Evolutionary conservation across 2,888 invertebrate genomes (phyloP).

Genomic region (Spatulosminthurus flaviceps): DNA sequence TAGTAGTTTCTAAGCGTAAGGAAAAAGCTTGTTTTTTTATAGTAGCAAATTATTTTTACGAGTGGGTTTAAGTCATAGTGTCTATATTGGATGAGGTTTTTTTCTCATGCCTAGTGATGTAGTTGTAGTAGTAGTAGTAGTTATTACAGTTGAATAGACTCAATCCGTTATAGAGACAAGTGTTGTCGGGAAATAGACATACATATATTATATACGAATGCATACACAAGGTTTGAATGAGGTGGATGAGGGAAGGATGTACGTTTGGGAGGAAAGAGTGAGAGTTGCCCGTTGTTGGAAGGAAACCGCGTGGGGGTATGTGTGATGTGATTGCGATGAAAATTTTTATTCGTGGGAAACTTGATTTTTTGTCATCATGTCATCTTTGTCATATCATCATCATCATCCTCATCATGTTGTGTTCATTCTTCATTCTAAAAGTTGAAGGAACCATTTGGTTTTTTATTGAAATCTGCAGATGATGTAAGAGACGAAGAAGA

Average conservation of each 20-base stretch:
- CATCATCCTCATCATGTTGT: conserved; percentile 45
- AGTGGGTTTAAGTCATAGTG: no score
- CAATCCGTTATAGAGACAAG: no score
- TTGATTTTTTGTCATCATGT: conserved; percentile 63
- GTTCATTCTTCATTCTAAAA: conserved; percentile 39
- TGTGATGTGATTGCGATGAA: conserved; percentile 56
- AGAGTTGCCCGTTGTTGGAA: conserved; percentile 36
- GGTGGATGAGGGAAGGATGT: conserved; percentile 21
- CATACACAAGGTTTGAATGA: neutral
- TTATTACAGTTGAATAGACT: no score
- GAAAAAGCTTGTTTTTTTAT: neutral
- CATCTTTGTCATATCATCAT: conserved; percentile 64
- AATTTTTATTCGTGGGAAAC: conserved; percentile 64
- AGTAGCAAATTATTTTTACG: neutral
- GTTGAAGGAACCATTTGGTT: conserved; percentile 56
- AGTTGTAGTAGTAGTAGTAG: no score
- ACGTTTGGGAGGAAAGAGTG: conserved; percentile 28
- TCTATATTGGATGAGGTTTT: no score
- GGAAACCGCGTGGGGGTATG: conserved; percentile 49
- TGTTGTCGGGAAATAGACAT: neutral
- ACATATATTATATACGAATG: neutral
- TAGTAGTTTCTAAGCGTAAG: no score
- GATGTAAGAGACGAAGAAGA: conserved; percentile 28
- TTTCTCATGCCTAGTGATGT: no score
- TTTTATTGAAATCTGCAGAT: conserved; percentile 50